Evolutionary conservation across 1,140 invertebrate species (phyloP), one percentile per base, ranked within the genome.

Genomic region (Dinoponera quadriceps): DNA sequence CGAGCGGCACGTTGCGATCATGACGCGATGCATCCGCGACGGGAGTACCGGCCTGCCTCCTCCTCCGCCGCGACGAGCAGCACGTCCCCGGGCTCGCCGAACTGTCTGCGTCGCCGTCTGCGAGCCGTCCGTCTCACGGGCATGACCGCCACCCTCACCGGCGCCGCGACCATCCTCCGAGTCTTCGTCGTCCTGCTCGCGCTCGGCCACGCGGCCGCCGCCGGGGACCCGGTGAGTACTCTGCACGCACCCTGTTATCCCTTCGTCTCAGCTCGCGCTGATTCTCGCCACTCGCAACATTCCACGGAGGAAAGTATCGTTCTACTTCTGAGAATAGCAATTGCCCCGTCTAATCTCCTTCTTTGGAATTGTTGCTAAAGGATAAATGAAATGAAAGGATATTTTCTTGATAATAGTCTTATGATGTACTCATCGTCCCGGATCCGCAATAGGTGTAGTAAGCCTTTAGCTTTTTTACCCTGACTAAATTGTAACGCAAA

Each of bases 21-120:
- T 89, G 88, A 89, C 55, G 85, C 88, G 87, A 89, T 89, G 88
- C 84, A 66, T 89, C 77, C 88, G 60, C 87, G 82, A 89, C 80
- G 69, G 59, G 69, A 89, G 62, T 66, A 85, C 86, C 78, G 84
- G 78, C 63, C 69, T 66, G 63, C 60, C 75, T 60, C 38, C 38
- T 7, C 38, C 38, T 7, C 38, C 38, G 4, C 9, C 38, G 5
- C 84, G 87, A 71, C 84, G 87, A 80, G 80, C 78, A 88, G 72
- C 65, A 63, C 84, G 84, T 86, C 84, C 69, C 66, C 86, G 85
- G 66, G 82, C 86, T 73, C 86, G 86, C 82, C 87, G 63, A 72
- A 84, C 83, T 82, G 86, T 88, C 83, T 85, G 60, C 83, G 73
- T 68, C 69, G 65, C 51, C 69, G 85, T 77, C 85, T 84, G 73